Percentiles rank a stretch among this genome's conserved stretches.
These are phyloP conservation scores for Pimpla rufipes DNA, from an alignment of 2,888 invertebrate species.

Conservation along the genomic window DNA sequence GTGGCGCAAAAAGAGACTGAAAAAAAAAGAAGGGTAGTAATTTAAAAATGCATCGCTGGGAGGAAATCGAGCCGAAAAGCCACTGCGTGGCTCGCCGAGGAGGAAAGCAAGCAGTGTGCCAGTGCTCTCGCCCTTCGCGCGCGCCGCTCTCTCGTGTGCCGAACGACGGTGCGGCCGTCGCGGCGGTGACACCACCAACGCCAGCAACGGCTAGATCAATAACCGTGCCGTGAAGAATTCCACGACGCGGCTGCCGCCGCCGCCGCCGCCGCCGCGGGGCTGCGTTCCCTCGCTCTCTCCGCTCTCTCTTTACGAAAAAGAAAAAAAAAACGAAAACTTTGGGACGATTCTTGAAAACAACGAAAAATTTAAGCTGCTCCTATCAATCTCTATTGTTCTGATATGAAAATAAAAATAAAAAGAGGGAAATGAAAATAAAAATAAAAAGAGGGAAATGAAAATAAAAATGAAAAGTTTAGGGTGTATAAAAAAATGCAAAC, in stretches of 20 bases:
- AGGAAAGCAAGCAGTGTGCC: neutral
- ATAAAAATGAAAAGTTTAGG: no score
- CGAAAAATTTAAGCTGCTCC: constrained; percentile 20
- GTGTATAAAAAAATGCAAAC: no score
- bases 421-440: no score
- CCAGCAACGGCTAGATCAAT: constrained; percentile 72
- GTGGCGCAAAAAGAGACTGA: no score
- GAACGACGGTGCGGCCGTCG: constrained; percentile 47
- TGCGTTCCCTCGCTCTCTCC: constrained; percentile 49
- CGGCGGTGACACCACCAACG: constrained; percentile 52
- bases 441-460: no score
- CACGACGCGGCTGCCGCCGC: constrained; percentile 75
- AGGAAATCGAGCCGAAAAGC: neutral
- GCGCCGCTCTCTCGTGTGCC: constrained; percentile 33
- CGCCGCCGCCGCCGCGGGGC: no score
- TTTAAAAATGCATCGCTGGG: neutral
- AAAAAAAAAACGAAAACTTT: neutral
- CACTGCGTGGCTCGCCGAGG: neutral
- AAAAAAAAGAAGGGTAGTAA: no score
- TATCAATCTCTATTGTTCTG: neutral
- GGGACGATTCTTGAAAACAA: neutral
- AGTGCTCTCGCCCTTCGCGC: neutral
- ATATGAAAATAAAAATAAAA: neutral
- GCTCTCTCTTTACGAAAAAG: constrained; percentile 23
- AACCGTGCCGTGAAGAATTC: constrained; percentile 76